These are phyloP conservation scores for Lydus trimaculatus DNA, from an alignment of 2,888 invertebrate genomes.

Conservation along the genomic window DNA sequence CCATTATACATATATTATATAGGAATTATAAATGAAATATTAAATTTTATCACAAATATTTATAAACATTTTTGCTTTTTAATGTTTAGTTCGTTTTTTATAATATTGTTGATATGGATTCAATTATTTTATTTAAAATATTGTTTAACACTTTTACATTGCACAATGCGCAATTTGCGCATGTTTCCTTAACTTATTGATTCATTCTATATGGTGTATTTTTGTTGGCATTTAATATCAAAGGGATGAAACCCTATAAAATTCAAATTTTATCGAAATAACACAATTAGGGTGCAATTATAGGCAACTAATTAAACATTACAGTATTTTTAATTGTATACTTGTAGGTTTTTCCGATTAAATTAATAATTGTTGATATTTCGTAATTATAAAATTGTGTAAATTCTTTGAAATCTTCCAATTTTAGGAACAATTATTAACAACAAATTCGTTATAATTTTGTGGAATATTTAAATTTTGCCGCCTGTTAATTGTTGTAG, in stretches of 20 bases:
- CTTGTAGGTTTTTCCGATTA: not conserved
- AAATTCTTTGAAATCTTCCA: not conserved
- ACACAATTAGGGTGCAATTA: not conserved
- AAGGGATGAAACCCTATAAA: slow-evolving; percentile 1
- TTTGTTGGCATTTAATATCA: not conserved
- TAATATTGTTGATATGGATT: not conserved
- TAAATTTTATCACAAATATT: not conserved
- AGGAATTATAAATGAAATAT: not conserved
- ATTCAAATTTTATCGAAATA: not conserved
- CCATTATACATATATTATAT: slow-evolving; percentile 40
- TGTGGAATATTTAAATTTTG: not conserved
- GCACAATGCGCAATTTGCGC: slow-evolving; percentile 23
- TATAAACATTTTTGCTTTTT: slow-evolving; percentile 1
- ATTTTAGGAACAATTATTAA: no score
- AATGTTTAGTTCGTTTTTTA: not conserved
- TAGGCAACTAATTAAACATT: slow-evolving; percentile 17
- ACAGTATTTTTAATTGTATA: not conserved
- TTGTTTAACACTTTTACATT: slow-evolving; percentile 23
- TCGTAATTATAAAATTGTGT: not conserved
- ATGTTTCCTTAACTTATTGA: slow-evolving; percentile 28
- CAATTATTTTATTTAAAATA: slow-evolving; percentile 16
- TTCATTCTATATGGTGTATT: slow-evolving; percentile 6
- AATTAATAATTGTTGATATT: not conserved
- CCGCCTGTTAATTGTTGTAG: not conserved
- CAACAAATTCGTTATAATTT: no score